Evolutionary conservation across 2,888 invertebrate species (phyloP), one percentile per base, ranked within the genome.

Genomic region (Epinotia nisella): DNA sequence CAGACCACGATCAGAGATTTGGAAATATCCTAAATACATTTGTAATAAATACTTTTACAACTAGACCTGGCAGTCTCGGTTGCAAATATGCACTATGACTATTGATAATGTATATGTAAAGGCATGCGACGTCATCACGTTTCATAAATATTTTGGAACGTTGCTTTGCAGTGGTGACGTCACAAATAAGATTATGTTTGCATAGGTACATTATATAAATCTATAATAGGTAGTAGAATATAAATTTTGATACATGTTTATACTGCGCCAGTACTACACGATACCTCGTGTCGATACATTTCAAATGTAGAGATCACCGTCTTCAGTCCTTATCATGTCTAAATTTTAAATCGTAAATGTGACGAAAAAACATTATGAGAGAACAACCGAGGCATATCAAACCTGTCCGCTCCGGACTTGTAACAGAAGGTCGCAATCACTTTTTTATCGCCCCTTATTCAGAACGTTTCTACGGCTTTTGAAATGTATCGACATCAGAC

Each of bases 31-130:
- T 59, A 59, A 39, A n/a, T 59, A 59, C 10, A 51, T 10, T 29
- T 62, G 17, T 49, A 49, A 62, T 62, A 49, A 49, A 21, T 49
- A 62, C 10, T 29, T 53, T 53, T 53, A 64, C 64, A 64, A 62
- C 35, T 64, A 64, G 64, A 64, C 35, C 64, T 29, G 64, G 51
- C 64, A 35, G 51, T 53, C 64, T 64, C 53, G 19, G 13, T 17
- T 35, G 35, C 55, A 64, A 35, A 21, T 19, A 41, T 53, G 19
- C 51, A 55, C 53, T 65, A 65, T 15, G 35, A 9, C 19, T 53
- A 65, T 15, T 65, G 39, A 53, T 65, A 19, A 53, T 53, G 35
- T 64, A 53, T 53, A 51, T 4, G 13, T 35, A 9, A 65, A 65
- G 53, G 53, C 53, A 35, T 15, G 65, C 65, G 65, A 19, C 51